phyloP scores from a whole-genome alignment of 2,113 vertebrate species.

The Bettongia penicillata region DNA sequence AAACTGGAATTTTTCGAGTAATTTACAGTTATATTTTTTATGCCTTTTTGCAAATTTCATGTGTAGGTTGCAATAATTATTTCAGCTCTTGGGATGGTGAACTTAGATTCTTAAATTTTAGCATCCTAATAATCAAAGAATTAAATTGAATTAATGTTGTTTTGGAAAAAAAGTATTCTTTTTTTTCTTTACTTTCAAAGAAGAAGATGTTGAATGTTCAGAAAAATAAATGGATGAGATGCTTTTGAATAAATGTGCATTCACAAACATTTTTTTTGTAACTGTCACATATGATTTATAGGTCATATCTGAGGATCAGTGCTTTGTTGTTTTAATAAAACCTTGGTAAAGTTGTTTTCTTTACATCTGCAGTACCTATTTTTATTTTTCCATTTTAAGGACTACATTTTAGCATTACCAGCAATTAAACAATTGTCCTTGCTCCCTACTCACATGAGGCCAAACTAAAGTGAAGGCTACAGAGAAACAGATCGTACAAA shows the following conservation, averaged over 20 bases:
- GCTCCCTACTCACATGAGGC: conserved; percentile 10
- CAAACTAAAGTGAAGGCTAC: conserved; percentile 24
- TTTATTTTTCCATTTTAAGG: conserved; percentile 23
- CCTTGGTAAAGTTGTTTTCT: conserved; percentile 6
- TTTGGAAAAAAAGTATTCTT: conserved; percentile 48
- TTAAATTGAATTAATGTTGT: conserved; percentile 50
- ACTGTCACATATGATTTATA: conserved; percentile 21
- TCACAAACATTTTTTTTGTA: conserved; percentile 53
- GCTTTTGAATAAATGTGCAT: conserved; percentile 52
- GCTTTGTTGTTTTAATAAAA: conserved; percentile 57
- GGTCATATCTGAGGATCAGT: background rate
- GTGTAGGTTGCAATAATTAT: conserved; percentile 56
- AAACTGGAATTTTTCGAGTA: background rate
- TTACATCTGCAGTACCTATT: conserved; percentile 30
- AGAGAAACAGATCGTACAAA: background rate
- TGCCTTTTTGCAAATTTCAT: conserved; percentile 57
- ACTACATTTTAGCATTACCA: background rate
- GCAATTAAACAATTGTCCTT: background rate
- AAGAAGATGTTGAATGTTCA: conserved; percentile 12
- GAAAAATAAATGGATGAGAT: conserved; percentile 54
- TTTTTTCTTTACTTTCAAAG: conserved; percentile 56
- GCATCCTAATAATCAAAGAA: conserved; percentile 60
- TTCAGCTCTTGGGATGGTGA: conserved; percentile 62
- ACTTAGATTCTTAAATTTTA: conserved; percentile 56
- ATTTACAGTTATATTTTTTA: background rate